Conservation (phyloP, 2,888 invertebrate species). For the Reticulitermes lucifugus region DNA sequence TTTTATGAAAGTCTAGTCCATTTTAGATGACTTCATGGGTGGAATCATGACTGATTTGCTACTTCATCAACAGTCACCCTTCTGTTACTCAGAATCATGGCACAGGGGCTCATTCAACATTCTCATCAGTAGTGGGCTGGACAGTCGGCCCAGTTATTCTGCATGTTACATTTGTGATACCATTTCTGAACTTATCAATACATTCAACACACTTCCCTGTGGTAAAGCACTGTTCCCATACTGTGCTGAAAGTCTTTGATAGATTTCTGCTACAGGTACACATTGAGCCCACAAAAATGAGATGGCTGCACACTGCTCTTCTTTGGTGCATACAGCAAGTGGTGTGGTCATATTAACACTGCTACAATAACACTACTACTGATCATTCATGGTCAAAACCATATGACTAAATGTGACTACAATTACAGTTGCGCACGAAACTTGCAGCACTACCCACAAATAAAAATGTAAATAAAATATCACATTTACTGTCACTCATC, state of each 20-base stretch:
- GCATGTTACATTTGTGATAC: constrained; percentile 42
- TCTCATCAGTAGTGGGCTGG: constrained; percentile 29
- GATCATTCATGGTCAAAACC: too few species aligned
- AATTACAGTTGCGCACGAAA: too few species aligned
- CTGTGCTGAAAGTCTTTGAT: constrained; percentile 40
- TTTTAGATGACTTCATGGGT: constrained; percentile 13
- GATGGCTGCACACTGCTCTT: background rate
- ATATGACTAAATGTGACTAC: too few species aligned
- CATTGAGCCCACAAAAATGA: constrained; percentile 3
- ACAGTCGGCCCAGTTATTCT: constrained; percentile 27
- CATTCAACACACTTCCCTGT: constrained; percentile 3
- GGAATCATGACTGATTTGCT: background rate
- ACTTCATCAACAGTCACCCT: constrained; percentile 26
- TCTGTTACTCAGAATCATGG: constrained; percentile 3
- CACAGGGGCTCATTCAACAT: background rate
- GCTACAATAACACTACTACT: background rate
- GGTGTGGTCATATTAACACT: background rate
- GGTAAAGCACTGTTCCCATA: background rate
- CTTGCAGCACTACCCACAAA: too few species aligned
- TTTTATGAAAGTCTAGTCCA: constrained; percentile 34
- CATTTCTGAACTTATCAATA: constrained; percentile 44
- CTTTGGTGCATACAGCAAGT: background rate
- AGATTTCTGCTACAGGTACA: constrained; percentile 31
- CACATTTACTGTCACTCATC: too few species aligned
- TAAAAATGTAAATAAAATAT: too few species aligned